These are phyloP conservation scores for Fragum sueziense DNA, from an alignment of 2,888 invertebrate species.

Conservation along the genomic window DNA sequence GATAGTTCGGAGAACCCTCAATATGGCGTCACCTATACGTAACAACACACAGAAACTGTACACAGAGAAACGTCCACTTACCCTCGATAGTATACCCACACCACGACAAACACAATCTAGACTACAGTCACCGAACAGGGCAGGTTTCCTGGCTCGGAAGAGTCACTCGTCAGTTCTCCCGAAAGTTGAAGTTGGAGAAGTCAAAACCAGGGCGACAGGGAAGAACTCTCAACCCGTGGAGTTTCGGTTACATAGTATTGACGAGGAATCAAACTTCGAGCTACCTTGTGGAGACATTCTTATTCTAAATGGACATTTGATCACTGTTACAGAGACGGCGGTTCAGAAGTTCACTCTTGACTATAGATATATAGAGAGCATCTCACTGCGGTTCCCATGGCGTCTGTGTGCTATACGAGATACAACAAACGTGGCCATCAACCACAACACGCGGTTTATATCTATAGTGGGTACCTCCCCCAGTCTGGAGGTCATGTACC, in stretches of 20 bases:
- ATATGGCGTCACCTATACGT: constrained; percentile 39
- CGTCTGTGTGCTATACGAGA: constrained; percentile 54
- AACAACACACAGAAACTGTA: constrained; percentile 37
- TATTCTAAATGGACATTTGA: constrained; percentile 41
- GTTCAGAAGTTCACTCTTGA: constrained; percentile 55
- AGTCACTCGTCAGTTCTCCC: constrained; percentile 40
- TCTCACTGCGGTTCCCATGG: constrained; percentile 54
- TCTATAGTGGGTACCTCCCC: constrained; percentile 53
- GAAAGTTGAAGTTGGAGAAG: constrained; percentile 56
- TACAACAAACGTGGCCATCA: constrained; percentile 47
- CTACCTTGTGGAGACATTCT: constrained; percentile 58
- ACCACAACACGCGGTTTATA: constrained; percentile 59
- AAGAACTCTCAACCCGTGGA: constrained; percentile 30
- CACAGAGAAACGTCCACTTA: constrained; percentile 42
- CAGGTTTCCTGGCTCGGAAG: constrained; percentile 18
- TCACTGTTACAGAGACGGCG: constrained; percentile 49
- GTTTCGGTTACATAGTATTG: constrained; percentile 37
- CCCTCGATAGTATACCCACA: constrained; percentile 33
- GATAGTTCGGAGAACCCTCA: constrained; percentile 51
- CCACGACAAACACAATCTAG: constrained; percentile 26
- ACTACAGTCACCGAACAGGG: constrained; percentile 38
- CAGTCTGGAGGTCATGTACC: constrained; percentile 38
- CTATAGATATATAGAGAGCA: constrained; percentile 50
- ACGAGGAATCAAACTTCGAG: constrained; percentile 55
- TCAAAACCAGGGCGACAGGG: constrained; percentile 45